phyloP scores from a whole-genome alignment of 1,140 invertebrate genomes.

The Zaprionus kolodkinae region DNA sequence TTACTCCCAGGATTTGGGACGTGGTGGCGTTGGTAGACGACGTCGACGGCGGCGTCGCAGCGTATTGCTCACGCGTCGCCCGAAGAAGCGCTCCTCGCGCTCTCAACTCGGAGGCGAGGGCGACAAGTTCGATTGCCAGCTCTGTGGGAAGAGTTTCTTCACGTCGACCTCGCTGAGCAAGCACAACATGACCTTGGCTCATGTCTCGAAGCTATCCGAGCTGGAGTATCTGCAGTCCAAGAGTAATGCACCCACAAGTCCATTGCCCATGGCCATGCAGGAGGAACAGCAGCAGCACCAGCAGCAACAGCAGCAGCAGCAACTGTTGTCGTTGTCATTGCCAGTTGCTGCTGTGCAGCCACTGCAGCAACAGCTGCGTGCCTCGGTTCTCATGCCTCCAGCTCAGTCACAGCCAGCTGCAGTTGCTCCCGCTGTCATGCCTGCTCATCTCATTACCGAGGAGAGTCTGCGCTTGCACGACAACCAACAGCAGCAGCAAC shows the following conservation, averaged over 20 bases:
- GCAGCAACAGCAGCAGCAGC: background rate
- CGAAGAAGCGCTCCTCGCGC: conserved; percentile 18
- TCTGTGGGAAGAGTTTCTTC: conserved; percentile 85
- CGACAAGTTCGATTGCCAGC: conserved; percentile 80
- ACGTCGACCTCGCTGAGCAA: conserved; percentile 84
- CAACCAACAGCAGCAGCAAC: conserved; percentile 49
- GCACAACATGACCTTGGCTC: conserved; percentile 85
- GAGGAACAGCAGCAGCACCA: background rate
- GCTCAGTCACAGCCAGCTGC: background rate
- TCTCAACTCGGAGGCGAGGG: conserved; percentile 29
- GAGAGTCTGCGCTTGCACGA: conserved; percentile 65
- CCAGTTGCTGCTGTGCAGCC: background rate
- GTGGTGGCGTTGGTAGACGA: conserved; percentile 58
- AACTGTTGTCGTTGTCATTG: background rate
- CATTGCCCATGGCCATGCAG: background rate
- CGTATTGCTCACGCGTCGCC: conserved; percentile 58
- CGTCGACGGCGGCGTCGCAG: conserved; percentile 59
- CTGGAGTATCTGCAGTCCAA: conserved; percentile 84
- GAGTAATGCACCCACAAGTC: conserved; percentile 47
- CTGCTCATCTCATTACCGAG: conserved; percentile 65
- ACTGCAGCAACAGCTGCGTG: conserved; percentile 34
- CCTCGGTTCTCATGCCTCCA: conserved; percentile 60
- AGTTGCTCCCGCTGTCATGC: background rate
- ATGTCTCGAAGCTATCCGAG: conserved; percentile 85
- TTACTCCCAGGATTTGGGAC: conserved; percentile 74